These are phyloP conservation scores for Paracentrotus lividus DNA, from an alignment of 53 echinoderm and acorn worm genomes.

Conservation along the genomic window DNA sequence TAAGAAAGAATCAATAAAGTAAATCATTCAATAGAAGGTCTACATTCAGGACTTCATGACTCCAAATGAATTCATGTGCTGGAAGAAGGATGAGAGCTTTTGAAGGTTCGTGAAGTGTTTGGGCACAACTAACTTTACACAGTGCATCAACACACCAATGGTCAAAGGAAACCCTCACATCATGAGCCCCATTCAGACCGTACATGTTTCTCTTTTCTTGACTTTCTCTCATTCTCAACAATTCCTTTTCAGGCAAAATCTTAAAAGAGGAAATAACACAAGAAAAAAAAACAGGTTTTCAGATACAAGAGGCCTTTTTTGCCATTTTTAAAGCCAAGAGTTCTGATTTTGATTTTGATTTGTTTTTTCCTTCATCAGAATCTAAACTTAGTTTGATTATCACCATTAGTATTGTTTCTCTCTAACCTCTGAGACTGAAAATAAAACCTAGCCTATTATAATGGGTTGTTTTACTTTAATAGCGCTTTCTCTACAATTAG, in stretches of 20 bases:
- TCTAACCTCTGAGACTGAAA: not conserved
- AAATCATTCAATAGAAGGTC: conserved; percentile 31
- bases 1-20: conserved; percentile 32
- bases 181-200: too few relatives aligned
- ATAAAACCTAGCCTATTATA: not conserved
- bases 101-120: not conserved
- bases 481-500: not conserved
- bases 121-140: not conserved
- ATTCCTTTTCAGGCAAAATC: not conserved
- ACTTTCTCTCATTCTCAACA: not conserved
- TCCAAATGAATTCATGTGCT: conserved; percentile 30
- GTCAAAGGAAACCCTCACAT: too few relatives aligned
- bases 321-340: too few relatives aligned
- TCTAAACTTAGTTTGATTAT: too few relatives aligned
- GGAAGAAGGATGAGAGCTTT: conserved; percentile 22
- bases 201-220: too few relatives aligned
- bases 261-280: too few relatives aligned
- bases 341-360: too few relatives aligned
- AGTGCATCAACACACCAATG: not conserved
- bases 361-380: too few relatives aligned
- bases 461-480: not conserved
- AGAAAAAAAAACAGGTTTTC: too few relatives aligned
- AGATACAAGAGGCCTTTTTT: too few relatives aligned
- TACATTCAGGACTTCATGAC: not conserved
- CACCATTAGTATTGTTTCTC: too few relatives aligned